These are phyloP conservation scores for Austrofundulus limnaeus DNA, from an alignment of 2,113 vertebrate genomes.

Conservation along the genomic window DNA sequence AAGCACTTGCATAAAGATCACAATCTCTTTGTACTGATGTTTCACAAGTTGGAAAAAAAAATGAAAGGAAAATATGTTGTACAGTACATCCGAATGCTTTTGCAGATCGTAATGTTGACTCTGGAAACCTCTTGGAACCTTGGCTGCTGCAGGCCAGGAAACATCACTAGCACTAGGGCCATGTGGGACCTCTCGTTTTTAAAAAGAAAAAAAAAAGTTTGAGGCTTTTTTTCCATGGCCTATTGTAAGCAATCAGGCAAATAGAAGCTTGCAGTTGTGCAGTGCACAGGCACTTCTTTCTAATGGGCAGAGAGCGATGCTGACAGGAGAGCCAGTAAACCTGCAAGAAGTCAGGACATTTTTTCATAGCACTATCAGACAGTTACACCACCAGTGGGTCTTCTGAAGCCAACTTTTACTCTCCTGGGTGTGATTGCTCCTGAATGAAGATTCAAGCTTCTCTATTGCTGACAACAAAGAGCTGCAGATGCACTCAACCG, in stretches of 20 bases:
- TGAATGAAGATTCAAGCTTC: conserved; percentile 52
- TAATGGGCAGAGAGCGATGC: conserved; percentile 74
- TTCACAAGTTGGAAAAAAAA: conserved; percentile 44
- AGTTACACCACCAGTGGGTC: conserved; percentile 52
- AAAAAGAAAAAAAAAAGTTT: conserved; percentile 65
- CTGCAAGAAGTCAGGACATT: conserved; percentile 61
- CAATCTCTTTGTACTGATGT: conserved; percentile 24
- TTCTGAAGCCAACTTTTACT: conserved; percentile 49
- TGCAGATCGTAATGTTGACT: conserved; percentile 71
- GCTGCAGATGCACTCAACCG: conserved; percentile 66
- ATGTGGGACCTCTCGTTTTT: conserved; percentile 76
- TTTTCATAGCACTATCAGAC: conserved; percentile 53
- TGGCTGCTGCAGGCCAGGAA: conserved; percentile 67
- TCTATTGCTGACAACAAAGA: conserved; percentile 49
- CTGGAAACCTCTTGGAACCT: conserved; percentile 51
- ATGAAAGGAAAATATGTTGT: conserved; percentile 42
- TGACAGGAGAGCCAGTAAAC: conserved; percentile 56
- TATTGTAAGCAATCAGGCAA: conserved; percentile 82
- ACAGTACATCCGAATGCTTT: conserved; percentile 61
- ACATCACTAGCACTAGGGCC: conserved; percentile 83
- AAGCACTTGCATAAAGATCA: conserved; percentile 41
- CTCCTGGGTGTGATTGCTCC: conserved; percentile 55
- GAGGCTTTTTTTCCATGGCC: conserved; percentile 73
- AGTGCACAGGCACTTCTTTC: conserved; percentile 68
- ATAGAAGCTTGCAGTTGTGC: conserved; percentile 71